Percentiles rank a stretch among this genome's conserved stretches.
phyloP scores from a whole-genome alignment of 37 sponge, comb jelly and placozoan genomes.

The Bolinopsis microptera region DNA sequence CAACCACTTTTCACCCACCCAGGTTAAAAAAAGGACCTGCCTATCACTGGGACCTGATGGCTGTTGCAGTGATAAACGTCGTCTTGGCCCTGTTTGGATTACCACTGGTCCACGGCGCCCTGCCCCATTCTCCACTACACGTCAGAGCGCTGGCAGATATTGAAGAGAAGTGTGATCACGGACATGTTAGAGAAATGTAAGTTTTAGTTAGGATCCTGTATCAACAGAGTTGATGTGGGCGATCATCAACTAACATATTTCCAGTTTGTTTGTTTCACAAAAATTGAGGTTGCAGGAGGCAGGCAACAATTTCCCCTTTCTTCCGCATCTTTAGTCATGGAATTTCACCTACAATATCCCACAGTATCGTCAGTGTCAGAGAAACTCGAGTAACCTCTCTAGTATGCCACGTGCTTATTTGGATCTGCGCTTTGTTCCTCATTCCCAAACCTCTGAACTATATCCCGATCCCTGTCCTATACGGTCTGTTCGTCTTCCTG shows the following conservation, averaged over 20 bases:
- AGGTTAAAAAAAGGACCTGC: neutral
- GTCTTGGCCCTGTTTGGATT: neutral
- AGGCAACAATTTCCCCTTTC: no score
- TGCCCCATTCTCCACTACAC: neutral
- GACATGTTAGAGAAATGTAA: neutral
- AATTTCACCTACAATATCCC: no score
- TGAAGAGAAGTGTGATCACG: neutral
- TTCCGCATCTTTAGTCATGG: no score
- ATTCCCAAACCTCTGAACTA: neutral
- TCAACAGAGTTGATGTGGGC: no score
- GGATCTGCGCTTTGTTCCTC: neutral
- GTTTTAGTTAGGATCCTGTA: no score
- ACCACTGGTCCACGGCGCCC: neutral
- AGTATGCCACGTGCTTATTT: neutral
- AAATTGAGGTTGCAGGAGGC: no score
- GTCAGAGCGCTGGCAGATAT: neutral
- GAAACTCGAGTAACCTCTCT: neutral
- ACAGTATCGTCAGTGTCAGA: neutral
- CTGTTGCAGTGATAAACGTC: neutral
- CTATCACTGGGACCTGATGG: neutral
- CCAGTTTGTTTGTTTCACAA: no score
- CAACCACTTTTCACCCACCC: no score
- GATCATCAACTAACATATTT: no score
- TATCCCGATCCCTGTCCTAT: neutral
- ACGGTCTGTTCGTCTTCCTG: neutral